Evolutionary conservation across 2,113 vertebrate species (phyloP), one percentile per base, ranked within the genome.

Genomic region (Haemorhous mexicanus): DNA sequence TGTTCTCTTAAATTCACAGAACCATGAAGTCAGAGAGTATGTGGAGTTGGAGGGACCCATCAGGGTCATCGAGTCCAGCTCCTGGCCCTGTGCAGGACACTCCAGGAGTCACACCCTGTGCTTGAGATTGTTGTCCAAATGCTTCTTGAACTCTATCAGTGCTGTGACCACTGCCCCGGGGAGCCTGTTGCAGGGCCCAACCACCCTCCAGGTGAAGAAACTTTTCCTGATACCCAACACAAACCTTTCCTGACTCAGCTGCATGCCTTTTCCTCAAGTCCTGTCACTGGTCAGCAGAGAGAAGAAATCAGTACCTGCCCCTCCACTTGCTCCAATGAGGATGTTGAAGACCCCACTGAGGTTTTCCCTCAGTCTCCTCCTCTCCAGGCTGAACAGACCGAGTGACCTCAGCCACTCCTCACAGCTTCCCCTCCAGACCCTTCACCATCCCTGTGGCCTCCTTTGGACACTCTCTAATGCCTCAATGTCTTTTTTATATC

Each of bases 51-150:
- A 46, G 62, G 21, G 20, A 2, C 7, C 9, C 39, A n/a, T 18
- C 16, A 22, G 33, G 39, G 0, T 30, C 53, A 39, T 13, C 0
- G 0, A 30, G 46, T n/a, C 9, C 69, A 75, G 5, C 24, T 53
- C 28, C 28, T 68, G 53, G 23, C n/a, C 16, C 2, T 46, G 46
- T 2, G 1, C n/a, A 68, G 69, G 6, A 18, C 53, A 46, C 10
- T 16, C 52, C 33, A 66, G 4, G 37, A 3, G 16, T 33, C 32
- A 28, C 27, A 7, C 7, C 23, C 0, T 3, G 24, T 18, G 20
- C 21, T 11, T 53, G 53, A 75, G 53, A 39, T 5, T 0, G 0
- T n/a, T 19, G 27, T 75, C 7, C 33, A 30, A 37, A 39, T 1
- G 0, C 10, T 24, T 17, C 37, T 39, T 14, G 24, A 46, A 1